Evolutionary conservation across 1,140 invertebrate species (phyloP).

Genomic region (Bicyclus anynana): DNA sequence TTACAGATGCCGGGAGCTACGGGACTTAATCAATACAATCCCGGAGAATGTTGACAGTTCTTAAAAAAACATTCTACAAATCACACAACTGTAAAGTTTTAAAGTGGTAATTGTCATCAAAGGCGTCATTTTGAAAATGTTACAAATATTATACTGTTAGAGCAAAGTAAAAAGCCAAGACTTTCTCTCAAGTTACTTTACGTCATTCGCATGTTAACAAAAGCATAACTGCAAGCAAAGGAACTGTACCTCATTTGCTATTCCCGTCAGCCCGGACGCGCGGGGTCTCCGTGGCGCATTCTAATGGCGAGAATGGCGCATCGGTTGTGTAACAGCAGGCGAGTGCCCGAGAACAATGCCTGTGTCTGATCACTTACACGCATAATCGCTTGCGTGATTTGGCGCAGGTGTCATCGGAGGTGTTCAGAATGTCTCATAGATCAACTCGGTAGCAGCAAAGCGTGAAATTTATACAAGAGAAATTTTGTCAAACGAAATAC

Average conservation of each 20-base stretch:
- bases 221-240: neutral
- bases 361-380: neutral
- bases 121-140: too few species aligned
- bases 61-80: too few species aligned
- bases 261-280: slow-evolving; percentile 17
- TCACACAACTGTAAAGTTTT: too few species aligned
- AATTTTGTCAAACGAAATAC: too few species aligned
- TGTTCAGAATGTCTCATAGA: too few species aligned
- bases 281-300: neutral
- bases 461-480: neutral
- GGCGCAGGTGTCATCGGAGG: neutral
- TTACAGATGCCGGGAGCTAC: too few species aligned
- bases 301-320: slow-evolving; percentile 17
- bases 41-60: too few species aligned
- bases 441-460: neutral
- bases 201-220: neutral
- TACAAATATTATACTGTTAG: neutral
- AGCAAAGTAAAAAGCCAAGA: neutral
- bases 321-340: slow-evolving; percentile 14
- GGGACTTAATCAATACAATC: too few species aligned
- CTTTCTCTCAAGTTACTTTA: neutral
- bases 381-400: slow-evolving; percentile 7
- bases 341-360: slow-evolving; percentile 8
- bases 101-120: too few species aligned
- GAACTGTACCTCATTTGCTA: slow-evolving; percentile 6